Base-by-base conservation (phyloP, 2,888 invertebrate species). In the Lithophane semibrunnea region DNA sequence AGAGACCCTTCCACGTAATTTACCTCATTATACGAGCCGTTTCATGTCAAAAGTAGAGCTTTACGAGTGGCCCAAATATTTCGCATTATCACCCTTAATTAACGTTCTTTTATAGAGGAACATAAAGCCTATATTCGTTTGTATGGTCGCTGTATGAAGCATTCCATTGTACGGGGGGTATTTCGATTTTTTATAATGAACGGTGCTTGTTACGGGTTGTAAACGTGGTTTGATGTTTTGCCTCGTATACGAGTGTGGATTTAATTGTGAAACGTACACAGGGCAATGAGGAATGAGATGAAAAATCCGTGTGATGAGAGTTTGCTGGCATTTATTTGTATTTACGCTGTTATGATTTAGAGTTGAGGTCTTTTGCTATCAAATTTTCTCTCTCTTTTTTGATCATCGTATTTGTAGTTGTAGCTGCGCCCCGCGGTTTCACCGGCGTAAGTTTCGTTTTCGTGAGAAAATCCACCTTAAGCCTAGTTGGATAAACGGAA, bases 1-100 rank as follows among this genome's bases (percentile, higher is more conserved):
- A 73, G 73, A 80, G 73, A 37, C 37, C 18, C 56, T 80, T 80
- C 52, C 52, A 64, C 44, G n/a, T 67, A 71, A 77, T 77, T 67
- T 69, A 61, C 56, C 64, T 71, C 66, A 72, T 64, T 74, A 77
- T 58, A 80, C 61, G 77, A 60, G 47, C n/a, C 60, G 61, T 83
- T 77, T 73, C 68, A 84, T 71, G 63, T 79, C 60, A 56, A 77
- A 72, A 81, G 61, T 79, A 52, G 61, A 49, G 7, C 71, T 77
- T 77, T 77, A 78, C 44, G 75, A 79, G 64, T 81, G 74, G 56
- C 76, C 80, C 70, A 79, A 86, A 87, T 84, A 77, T 76, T 80
- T 69, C 47, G 67, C 70, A 81, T 76, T 76, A 82, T 87, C 88
- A 88, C 74, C 75, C 29, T 81, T 87, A 88, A 88, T 88, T 88